These are phyloP conservation scores for Drosophila pseudotalamancana DNA, from an alignment of 2,888 invertebrate species.

Conservation along the genomic window DNA sequence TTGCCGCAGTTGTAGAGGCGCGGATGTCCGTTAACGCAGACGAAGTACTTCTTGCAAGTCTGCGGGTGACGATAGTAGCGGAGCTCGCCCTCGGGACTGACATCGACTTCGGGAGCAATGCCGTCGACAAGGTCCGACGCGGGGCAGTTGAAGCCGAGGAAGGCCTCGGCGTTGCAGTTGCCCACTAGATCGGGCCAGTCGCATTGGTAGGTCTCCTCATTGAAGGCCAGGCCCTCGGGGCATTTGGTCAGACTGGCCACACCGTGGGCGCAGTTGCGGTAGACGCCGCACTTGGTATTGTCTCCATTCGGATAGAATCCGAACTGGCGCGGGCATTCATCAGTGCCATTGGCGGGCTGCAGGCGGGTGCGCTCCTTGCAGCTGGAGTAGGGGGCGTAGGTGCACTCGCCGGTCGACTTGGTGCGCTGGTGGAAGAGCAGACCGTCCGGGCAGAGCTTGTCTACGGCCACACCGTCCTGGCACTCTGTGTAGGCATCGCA, in stretches of 20 bases:
- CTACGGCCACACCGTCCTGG: constrained; percentile 88
- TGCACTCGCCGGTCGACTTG: constrained; percentile 88
- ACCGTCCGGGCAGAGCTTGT: constrained; percentile 92
- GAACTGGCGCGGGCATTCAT: constrained; percentile 88
- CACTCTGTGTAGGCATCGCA: constrained; percentile 91
- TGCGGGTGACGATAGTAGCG: constrained; percentile 86
- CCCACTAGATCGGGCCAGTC: constrained; percentile 94
- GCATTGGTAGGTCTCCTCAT: constrained; percentile 89
- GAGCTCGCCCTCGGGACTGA: constrained; percentile 79
- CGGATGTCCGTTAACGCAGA: constrained; percentile 91
- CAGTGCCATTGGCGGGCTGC: constrained; percentile 87
- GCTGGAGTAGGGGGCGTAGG: constrained; percentile 92
- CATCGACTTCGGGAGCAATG: constrained; percentile 80
- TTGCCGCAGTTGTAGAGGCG: constrained; percentile 91
- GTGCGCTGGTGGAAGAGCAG: constrained; percentile 88
- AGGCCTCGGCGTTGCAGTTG: constrained; percentile 91
- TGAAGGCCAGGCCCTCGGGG: constrained; percentile 93
- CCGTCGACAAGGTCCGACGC: constrained; percentile 76
- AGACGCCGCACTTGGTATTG: constrained; percentile 89
- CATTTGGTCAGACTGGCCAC: constrained; percentile 89
- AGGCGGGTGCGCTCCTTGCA: constrained; percentile 89
- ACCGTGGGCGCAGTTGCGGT: constrained; percentile 92
- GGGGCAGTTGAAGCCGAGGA: constrained; percentile 90
- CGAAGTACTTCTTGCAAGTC: constrained; percentile 92
- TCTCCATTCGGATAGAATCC: constrained; percentile 89